Evolutionary conservation across 2,888 invertebrate species (phyloP).

Genomic region (Scrobipalpa atriplicella): DNA sequence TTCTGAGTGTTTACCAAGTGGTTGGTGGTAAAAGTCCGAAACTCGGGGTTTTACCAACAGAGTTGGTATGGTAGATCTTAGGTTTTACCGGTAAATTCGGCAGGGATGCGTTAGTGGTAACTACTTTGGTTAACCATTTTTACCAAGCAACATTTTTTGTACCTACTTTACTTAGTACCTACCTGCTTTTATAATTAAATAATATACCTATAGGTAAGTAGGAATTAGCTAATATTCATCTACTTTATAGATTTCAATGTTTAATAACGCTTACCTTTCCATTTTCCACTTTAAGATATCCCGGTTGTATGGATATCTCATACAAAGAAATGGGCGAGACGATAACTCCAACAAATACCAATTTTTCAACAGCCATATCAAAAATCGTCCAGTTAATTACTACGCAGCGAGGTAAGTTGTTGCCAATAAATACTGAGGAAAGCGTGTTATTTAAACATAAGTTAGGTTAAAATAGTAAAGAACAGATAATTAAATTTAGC

Average conservation of each 20-base stretch:
- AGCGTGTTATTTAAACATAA: neutral
- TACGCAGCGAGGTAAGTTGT: neutral
- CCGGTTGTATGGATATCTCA: slow-evolving; percentile 63
- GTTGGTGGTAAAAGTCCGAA: too few species aligned
- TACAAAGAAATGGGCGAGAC: slow-evolving; percentile 53
- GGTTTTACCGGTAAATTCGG: too few species aligned
- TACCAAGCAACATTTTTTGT: too few species aligned
- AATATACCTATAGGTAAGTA: too few species aligned
- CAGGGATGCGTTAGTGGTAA: too few species aligned
- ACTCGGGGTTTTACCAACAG: too few species aligned
- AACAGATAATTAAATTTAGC: slow-evolving; percentile 2
- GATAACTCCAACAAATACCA: slow-evolving; percentile 60
- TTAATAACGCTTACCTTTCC: slow-evolving; percentile 24
- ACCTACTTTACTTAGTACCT: too few species aligned
- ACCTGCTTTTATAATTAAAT: too few species aligned
- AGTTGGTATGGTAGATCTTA: too few species aligned
- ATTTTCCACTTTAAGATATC: slow-evolving; percentile 65
- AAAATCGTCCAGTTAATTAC: neutral
- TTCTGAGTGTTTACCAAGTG: too few species aligned
- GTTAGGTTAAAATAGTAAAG: neutral
- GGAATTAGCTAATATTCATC: neutral
- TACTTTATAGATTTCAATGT: neutral
- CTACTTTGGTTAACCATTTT: too few species aligned
- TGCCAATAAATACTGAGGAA: neutral
- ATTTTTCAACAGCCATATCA: slow-evolving; percentile 52